Base-by-base conservation (phyloP, 1,140 invertebrate genomes). In the Probaryconus sp. region DNA sequence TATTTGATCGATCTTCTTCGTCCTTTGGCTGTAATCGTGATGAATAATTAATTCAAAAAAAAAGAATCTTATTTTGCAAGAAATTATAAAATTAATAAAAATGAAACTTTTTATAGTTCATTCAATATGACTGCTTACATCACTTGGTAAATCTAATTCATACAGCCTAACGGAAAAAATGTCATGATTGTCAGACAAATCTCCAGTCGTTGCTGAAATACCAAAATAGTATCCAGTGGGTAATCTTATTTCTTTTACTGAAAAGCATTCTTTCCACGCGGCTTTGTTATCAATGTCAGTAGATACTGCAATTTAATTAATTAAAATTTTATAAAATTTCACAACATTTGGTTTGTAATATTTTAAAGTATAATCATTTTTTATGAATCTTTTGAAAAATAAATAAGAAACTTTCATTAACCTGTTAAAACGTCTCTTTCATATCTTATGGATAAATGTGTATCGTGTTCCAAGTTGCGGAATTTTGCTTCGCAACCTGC, bases 211-310 rank as follows among this genome's bases (percentile, higher is more conserved):
- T 7, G 98, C 96, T 0, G 96, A 94, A 7, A 97, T 88, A 30
- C 98, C 98, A 86, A 99, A 94, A 87, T 92, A 98, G 87, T 99
- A 99, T 1, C 96, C 96, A 6, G 97, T 97, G 0, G 98, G 98
- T 10, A 99, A 88, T 63, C 93, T 90, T 2, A 99, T 94, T 53
- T 96, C 96, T 71, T 93, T 90, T 0, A 98, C 97, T 38, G 90
- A 90, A 79, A 99, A 94, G 85, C 98, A 99, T 80, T 96, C 93
- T 79, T 96, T 95, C 97, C 97, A 99, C 3, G 93, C 92, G 76
- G 93, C 94, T 83, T 97, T 96, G 75, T 95, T 96, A 75, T 96
- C 94, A 38, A 98, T 90, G 87, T 99, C 97, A 17, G 94, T 95
- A 2, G 93, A 95, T 13, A 99, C 96, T 94, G 91, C 47, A 64